These are phyloP conservation scores for Protophormia terraenovae DNA, from an alignment of 2,888 invertebrate species.

Conservation along the genomic window DNA sequence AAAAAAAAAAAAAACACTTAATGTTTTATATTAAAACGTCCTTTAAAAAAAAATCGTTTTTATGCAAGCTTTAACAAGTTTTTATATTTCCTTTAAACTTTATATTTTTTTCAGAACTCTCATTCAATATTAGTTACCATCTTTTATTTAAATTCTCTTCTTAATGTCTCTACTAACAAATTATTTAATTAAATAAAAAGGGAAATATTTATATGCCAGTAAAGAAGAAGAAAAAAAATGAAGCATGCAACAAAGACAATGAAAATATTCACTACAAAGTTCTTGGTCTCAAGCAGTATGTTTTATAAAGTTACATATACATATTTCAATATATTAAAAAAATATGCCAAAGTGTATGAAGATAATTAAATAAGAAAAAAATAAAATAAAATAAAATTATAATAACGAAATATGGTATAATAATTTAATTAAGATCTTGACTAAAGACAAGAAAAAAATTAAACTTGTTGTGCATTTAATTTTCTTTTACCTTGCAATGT, in stretches of 20 bases:
- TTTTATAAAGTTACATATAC: not conserved
- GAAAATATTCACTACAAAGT: not conserved
- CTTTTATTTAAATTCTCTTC: not conserved
- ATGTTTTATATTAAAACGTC: too few relatives aligned
- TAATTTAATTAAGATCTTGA: conserved; percentile 42
- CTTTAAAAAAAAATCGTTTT: too few relatives aligned
- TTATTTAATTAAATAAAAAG: conserved; percentile 16
- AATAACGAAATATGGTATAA: too few relatives aligned
- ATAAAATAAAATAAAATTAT: too few relatives aligned
- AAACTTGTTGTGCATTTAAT: not conserved
- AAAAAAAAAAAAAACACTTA: too few relatives aligned
- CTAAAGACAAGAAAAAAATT: not conserved
- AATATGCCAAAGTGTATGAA: not conserved
- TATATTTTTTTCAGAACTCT: too few relatives aligned
- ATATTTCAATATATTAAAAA: not conserved
- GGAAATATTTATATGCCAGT: not conserved
- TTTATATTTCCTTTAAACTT: too few relatives aligned
- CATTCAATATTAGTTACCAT: not conserved
- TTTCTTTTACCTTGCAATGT: not conserved
- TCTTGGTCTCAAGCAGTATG: not conserved
- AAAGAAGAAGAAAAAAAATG: not conserved
- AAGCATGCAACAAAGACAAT: not conserved
- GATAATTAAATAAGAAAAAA: not conserved
- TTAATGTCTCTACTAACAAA: not conserved
- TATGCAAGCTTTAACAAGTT: too few relatives aligned